Percentiles rank a stretch among this genome's conserved stretches.
These are phyloP conservation scores for Perithous albicinctus DNA, from an alignment of 2,888 invertebrate species.

Conservation along the genomic window DNA sequence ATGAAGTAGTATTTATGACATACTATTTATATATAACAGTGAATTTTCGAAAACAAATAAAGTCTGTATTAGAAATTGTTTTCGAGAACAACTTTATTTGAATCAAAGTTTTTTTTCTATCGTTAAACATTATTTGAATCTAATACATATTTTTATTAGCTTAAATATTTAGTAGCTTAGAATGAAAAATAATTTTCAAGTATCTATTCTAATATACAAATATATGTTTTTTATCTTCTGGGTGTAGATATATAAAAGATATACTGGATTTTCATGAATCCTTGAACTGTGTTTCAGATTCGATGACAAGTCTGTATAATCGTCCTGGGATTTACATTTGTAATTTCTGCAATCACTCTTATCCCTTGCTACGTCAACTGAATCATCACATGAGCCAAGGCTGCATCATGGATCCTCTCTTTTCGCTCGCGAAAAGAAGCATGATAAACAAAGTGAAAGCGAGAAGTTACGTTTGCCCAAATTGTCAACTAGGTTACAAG, in stretches of 20 bases:
- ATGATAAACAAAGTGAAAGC: conserved; percentile 37
- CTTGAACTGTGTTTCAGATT: background rate
- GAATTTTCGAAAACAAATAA: background rate
- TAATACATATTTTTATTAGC: background rate
- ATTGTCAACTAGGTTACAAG: conserved; percentile 86
- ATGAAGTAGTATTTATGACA: background rate
- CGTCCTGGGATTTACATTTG: background rate
- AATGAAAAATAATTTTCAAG: too few relatives aligned
- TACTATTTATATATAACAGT: too few relatives aligned
- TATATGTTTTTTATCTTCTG: too few relatives aligned
- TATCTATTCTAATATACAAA: too few relatives aligned
- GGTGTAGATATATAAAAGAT: background rate
- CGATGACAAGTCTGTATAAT: background rate
- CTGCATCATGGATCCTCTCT: conserved; percentile 59
- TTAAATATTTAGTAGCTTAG: background rate
- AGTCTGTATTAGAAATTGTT: too few relatives aligned
- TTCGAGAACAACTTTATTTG: background rate
- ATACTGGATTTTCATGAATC: background rate
- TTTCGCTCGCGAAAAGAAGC: conserved; percentile 63
- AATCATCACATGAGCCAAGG: background rate
- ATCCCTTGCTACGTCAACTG: background rate
- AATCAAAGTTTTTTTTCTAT: background rate
- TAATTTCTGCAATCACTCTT: background rate
- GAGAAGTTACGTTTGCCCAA: conserved; percentile 82
- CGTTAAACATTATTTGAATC: background rate